A percentile compares a stretch with the other conserved stretches of the same genome.
Conservation (phyloP, 2,888 invertebrate genomes). For the Opisthograptis luteolata region DNA sequence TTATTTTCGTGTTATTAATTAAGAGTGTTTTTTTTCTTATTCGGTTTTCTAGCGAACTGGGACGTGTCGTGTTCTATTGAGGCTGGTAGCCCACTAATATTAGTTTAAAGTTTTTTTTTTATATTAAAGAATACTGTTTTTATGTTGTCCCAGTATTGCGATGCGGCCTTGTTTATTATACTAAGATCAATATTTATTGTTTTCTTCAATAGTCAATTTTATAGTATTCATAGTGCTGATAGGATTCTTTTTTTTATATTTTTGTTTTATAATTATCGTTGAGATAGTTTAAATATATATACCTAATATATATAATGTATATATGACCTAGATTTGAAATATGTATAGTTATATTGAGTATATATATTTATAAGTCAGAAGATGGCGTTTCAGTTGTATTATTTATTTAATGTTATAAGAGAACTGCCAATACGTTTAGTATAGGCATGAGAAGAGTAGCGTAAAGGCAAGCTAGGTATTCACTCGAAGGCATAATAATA, state of each 20-base stretch:
- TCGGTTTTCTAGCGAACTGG: slow-evolving; percentile 44
- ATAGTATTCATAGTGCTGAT: slow-evolving; percentile 27
- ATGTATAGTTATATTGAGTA: slow-evolving; percentile 3
- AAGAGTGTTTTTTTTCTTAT: slow-evolving; percentile 56
- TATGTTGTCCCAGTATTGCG: slow-evolving; percentile 53
- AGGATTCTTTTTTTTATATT: slow-evolving; percentile 6
- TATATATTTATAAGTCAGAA: slow-evolving; percentile 28
- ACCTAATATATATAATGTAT: too few relatives aligned
- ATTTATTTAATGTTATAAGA: slow-evolving; percentile 27
- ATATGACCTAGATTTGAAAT: slow-evolving; percentile 6
- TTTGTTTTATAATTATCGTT: slow-evolving; percentile 2
- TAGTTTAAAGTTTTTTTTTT: slow-evolving; percentile 52
- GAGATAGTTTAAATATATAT: too few relatives aligned
- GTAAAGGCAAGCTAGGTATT: slow-evolving; percentile 28
- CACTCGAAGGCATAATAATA: slow-evolving; percentile 14
- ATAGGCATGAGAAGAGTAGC: slow-evolving; percentile 3
- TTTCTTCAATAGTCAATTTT: slow-evolving; percentile 35
- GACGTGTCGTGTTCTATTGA: slow-evolving; percentile 37
- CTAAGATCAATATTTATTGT: slow-evolving; percentile 30
- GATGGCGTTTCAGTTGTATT: slow-evolving; percentile 26
- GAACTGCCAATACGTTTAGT: slow-evolving; percentile 7
- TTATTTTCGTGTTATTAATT: slow-evolving; percentile 60
- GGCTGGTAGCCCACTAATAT: slow-evolving; percentile 39
- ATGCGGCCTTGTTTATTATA: slow-evolving; percentile 30
- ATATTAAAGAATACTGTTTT: slow-evolving; percentile 57